A percentile compares a stretch with the other conserved stretches of the same genome.
Conservation (phyloP, 2,113 vertebrate species). For the Trinectes maculatus region DNA sequence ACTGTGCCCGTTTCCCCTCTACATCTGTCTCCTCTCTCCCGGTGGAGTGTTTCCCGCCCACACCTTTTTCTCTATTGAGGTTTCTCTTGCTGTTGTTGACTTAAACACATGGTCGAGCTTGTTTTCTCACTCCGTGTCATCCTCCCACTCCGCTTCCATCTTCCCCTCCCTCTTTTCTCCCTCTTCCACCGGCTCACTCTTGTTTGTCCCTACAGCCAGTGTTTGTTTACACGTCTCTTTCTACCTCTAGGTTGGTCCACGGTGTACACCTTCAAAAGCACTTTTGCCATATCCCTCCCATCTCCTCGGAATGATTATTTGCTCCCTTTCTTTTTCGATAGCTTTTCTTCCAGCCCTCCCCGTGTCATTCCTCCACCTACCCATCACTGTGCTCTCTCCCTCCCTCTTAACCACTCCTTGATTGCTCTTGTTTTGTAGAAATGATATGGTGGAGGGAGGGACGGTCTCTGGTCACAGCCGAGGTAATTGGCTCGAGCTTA, state of each 20-base stretch:
- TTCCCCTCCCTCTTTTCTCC: conserved; percentile 49
- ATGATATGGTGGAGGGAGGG: conserved; percentile 45
- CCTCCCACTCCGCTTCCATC: conserved; percentile 66
- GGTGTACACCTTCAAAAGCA: conserved; percentile 66
- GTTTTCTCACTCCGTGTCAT: conserved; percentile 69
- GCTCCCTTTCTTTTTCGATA: conserved; percentile 57
- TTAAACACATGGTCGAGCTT: conserved; percentile 78
- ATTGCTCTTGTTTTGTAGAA: conserved; percentile 55
- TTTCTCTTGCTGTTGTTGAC: conserved; percentile 73
- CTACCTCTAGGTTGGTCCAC: conserved; percentile 55
- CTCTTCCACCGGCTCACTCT: conserved; percentile 34
- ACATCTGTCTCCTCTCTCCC: conserved; percentile 69
- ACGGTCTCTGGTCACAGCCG: conserved; percentile 49
- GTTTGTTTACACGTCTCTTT: conserved; percentile 77
- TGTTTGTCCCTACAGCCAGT: conserved; percentile 60
- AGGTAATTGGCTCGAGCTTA: conserved; percentile 64
- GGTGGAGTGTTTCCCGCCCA: conserved; percentile 72
- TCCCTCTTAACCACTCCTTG: conserved; percentile 45
- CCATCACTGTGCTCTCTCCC: conserved; percentile 23
- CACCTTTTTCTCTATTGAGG: conserved; percentile 71
- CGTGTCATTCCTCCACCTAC: conserved; percentile 43
- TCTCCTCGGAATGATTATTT: conserved; percentile 52
- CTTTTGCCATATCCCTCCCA: conserved; percentile 58
- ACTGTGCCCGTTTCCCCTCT: conserved; percentile 46
- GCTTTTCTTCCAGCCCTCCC: conserved; percentile 48